Evolutionary conservation across 2,888 invertebrate genomes (phyloP).

Genomic region (Platycheirus albimanus): DNA sequence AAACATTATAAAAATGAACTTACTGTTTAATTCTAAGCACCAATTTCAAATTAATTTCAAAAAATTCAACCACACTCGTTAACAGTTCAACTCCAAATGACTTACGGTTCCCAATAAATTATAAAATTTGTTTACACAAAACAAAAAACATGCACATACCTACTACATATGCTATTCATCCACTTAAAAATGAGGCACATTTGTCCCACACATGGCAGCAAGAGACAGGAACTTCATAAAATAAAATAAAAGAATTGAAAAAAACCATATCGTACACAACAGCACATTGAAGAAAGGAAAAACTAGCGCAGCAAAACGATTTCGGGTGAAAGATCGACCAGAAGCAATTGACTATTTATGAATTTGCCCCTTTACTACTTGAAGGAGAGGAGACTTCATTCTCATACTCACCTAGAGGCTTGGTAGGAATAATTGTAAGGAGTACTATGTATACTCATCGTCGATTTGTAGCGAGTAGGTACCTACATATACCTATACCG

Average conservation of each 20-base stretch:
- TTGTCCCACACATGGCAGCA: slow-evolving; percentile 63
- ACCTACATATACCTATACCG: no score
- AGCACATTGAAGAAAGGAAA: slow-evolving; percentile 58
- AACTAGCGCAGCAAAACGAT: slow-evolving; percentile 44
- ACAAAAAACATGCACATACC: slow-evolving; percentile 55
- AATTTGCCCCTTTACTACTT: slow-evolving; percentile 38
- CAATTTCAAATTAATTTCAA: slow-evolving; percentile 12
- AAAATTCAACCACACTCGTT: slow-evolving; percentile 47
- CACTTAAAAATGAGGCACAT: slow-evolving; percentile 58
- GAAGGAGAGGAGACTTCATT: neutral
- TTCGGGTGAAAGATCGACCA: slow-evolving; percentile 68
- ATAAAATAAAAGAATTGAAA: slow-evolving; percentile 35
- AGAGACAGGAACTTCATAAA: slow-evolving; percentile 34
- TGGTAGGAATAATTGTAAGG: neutral
- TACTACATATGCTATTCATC: slow-evolving; percentile 47
- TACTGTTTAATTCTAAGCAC: slow-evolving; percentile 9
- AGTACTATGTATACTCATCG: neutral
- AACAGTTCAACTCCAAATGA: slow-evolving; percentile 59
- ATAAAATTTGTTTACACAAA: slow-evolving; percentile 45
- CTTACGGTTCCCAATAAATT: neutral
- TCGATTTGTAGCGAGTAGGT: no score
- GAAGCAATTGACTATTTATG: slow-evolving; percentile 72
- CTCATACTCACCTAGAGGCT: neutral
- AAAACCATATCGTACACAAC: slow-evolving; percentile 59
- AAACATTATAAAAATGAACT: neutral